Base-by-base conservation (phyloP, 2,888 invertebrate genomes). In the Lobophora halterata region DNA sequence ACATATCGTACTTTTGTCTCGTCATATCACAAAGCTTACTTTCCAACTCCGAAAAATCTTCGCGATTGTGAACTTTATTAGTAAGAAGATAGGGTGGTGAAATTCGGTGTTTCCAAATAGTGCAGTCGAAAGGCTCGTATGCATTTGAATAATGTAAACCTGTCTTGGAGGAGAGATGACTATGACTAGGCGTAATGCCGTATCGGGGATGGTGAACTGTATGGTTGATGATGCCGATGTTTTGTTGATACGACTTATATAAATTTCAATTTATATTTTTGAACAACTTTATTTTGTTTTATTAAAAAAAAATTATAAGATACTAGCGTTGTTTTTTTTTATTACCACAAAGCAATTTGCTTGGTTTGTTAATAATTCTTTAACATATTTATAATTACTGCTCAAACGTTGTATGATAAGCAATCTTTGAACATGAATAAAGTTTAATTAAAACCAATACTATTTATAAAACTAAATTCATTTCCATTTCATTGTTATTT, bases 81-180 rank as follows among this genome's bases (percentile, higher is more conserved):
- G 14, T 8, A n/a, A 19, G 11, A n/a, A 2, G 25, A 42, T 42
- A 31, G 21, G 20, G 43, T 13, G 4, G 31, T 6, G 3, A 39
- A 38, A 41, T 52, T 55, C 30, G 34, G 45, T 43, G 40, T 35
- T 52, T 40, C 40, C 32, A 24, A 55, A 61, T 52, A 46, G 49
- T 57, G 52, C 60, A 57, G 65, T 63, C 55, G 55, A 72, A 71
- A 72, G n/a, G n/a, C n/a, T n/a, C 57, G 66, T 68, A 70, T 74
- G 71, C 70, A 75, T 82, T 82, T 85, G 82, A 85, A 86, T 85
- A 82, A 83, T 81, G 77, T 77, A 77, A 82, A 68, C 78, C 74
- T 76, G 82, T 76, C 74, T 75, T 61, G 67, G 65, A 70, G 72
- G 68, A 61, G 69, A 78, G 81, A 81, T 86, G 85, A 86, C 83